These are phyloP conservation scores for Achroia grisella DNA, from an alignment of 1,140 invertebrate genomes.

Conservation along the genomic window DNA sequence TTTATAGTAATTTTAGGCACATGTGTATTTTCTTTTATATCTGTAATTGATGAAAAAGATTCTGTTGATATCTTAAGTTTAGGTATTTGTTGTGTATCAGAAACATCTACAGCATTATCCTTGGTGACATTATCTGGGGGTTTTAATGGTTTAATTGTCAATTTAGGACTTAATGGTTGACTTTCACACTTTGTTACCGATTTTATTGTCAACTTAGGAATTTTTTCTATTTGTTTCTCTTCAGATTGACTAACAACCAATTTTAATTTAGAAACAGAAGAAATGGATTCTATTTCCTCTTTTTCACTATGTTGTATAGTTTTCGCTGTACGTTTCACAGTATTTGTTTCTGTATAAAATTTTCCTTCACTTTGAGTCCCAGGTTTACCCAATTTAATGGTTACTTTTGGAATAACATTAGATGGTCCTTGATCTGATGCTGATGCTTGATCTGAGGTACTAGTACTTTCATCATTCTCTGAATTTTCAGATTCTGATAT, in stretches of 20 bases:
- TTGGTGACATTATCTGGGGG: conserved; percentile 34
- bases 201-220: conserved; percentile 67
- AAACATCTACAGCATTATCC: conserved; percentile 21
- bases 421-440: conserved; percentile 49
- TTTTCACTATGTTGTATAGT: conserved; percentile 49
- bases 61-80: conserved; percentile 50
- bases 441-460: conserved; percentile 60
- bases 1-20: conserved; percentile 70
- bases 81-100: conserved; percentile 31
- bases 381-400: conserved; percentile 64
- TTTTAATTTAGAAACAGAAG: conserved; percentile 37
- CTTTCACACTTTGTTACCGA: conserved; percentile 48
- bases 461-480: conserved; percentile 67
- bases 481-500: conserved; percentile 70
- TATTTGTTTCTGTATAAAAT: conserved; percentile 63
- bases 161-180: conserved; percentile 59
- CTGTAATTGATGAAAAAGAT: conserved; percentile 27
- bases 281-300: conserved; percentile 24
- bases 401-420: conserved; percentile 63
- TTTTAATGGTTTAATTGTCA: conserved; percentile 58
- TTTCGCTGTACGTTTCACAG: conserved; percentile 63
- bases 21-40: conserved; percentile 39
- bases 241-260: conserved; percentile 51
- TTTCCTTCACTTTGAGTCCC: conserved; percentile 60
- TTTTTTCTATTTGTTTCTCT: conserved; percentile 47